phyloP scores from a whole-genome alignment of 2,888 invertebrate genomes.

The Drosophila macrospina region DNA sequence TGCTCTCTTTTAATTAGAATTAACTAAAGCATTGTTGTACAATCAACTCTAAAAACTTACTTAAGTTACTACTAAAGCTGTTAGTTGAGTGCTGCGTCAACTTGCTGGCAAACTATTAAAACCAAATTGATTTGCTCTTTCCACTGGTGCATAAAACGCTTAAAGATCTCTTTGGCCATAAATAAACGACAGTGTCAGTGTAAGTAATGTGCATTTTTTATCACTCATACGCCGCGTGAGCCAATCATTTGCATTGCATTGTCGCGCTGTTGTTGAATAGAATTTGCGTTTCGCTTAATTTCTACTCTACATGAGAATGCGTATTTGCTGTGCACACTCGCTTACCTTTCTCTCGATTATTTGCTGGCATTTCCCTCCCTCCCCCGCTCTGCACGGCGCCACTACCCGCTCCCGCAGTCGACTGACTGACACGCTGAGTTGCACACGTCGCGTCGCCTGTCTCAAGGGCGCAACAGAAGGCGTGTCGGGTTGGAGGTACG shows the following conservation, averaged over 20 bases:
- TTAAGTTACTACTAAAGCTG: too few species aligned
- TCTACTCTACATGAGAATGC: constrained; percentile 6
- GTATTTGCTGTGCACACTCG: constrained; percentile 8
- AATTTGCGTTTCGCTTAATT: constrained; percentile 41
- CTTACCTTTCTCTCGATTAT: neutral
- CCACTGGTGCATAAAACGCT: too few species aligned
- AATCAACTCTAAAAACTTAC: too few species aligned
- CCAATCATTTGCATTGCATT: constrained; percentile 31
- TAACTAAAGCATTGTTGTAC: too few species aligned
- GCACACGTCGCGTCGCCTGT: constrained; percentile 53
- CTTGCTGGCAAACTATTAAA: too few species aligned
- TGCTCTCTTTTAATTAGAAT: neutral
- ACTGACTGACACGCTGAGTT: constrained; percentile 36
- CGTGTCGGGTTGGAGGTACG: neutral
- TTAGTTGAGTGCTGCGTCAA: too few species aligned
- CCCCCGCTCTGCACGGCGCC: too few species aligned
- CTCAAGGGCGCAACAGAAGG: constrained; percentile 54
- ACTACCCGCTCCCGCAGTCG: too few species aligned
- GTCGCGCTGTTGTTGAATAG: constrained; percentile 13
- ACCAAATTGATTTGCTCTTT: too few species aligned
- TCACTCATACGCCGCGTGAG: constrained; percentile 31
- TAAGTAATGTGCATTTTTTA: constrained; percentile 7
- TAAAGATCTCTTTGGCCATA: too few species aligned
- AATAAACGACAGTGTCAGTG: too few species aligned
- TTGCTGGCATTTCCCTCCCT: too few species aligned